Evolutionary conservation across 2,113 vertebrate genomes (phyloP).

Genomic region (Acrocephalus kingi): DNA sequence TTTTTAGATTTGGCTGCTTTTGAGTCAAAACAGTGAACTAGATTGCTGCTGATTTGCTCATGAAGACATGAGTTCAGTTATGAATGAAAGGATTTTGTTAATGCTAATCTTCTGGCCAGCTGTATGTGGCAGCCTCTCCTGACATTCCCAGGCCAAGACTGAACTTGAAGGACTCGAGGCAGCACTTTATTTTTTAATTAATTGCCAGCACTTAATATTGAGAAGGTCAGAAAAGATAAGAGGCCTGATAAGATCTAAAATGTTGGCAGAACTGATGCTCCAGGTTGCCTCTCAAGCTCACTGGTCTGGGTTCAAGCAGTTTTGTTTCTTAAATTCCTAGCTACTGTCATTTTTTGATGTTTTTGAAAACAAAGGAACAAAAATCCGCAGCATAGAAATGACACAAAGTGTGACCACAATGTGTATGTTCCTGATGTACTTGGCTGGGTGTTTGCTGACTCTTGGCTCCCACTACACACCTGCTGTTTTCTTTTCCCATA

Average conservation of each 20-base stretch:
- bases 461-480: background rate
- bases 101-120: background rate
- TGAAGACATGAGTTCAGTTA: background rate
- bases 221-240: background rate
- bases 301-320: background rate
- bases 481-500: background rate
- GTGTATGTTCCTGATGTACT: background rate
- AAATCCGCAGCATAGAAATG: background rate
- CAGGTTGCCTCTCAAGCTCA: background rate
- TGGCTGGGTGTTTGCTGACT: background rate
- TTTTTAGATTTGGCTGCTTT: background rate
- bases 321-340: background rate
- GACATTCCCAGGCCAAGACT: background rate
- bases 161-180: background rate
- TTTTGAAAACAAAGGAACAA: background rate
- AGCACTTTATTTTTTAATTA: background rate
- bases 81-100: background rate
- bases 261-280: background rate
- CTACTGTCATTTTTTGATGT: background rate
- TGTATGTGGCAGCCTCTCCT: background rate
- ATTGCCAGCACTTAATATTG: background rate
- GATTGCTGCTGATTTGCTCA: background rate
- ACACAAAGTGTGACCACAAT: accelerated
- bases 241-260: background rate
- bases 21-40: background rate